Evolutionary conservation across 2,113 vertebrate genomes (phyloP).

Genomic region (Pogona vitticeps): DNA sequence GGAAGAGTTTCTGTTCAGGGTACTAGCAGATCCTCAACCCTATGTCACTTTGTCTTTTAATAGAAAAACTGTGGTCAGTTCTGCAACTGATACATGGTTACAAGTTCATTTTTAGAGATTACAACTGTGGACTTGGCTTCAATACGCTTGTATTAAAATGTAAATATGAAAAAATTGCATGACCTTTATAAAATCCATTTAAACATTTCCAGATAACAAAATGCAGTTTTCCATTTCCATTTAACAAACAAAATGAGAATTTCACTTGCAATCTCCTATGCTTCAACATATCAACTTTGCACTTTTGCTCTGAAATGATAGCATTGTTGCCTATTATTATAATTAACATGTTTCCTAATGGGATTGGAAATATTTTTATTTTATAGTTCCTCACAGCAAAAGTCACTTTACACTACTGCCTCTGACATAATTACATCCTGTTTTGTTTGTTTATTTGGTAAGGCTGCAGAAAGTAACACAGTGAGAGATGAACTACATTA

Average conservation of each 20-base stretch:
- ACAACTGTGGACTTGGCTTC: no score
- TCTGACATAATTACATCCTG: background rate
- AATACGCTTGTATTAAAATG: no score
- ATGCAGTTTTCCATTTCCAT: no score
- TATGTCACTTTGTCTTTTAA: no score
- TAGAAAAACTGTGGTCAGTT: no score
- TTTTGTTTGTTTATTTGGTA: background rate
- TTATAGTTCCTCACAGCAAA: background rate
- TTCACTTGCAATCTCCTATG: accelerated
- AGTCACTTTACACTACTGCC: background rate
- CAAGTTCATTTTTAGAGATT: no score
- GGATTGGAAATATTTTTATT: background rate
- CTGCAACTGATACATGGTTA: no score
- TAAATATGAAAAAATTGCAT: no score
- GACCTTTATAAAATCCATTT: no score
- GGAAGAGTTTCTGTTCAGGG: no score
- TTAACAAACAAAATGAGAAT: background rate
- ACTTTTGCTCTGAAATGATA: accelerated
- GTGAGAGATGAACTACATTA: background rate
- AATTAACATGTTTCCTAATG: background rate
- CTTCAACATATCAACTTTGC: background rate
- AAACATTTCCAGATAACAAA: no score
- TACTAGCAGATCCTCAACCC: no score
- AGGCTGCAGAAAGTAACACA: background rate
- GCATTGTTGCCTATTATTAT: background rate